Percentiles rank a stretch among this genome's conserved stretches.
These are phyloP conservation scores for Hucho hucho DNA, from an alignment of 2,113 vertebrate genomes.

Conservation along the genomic window DNA sequence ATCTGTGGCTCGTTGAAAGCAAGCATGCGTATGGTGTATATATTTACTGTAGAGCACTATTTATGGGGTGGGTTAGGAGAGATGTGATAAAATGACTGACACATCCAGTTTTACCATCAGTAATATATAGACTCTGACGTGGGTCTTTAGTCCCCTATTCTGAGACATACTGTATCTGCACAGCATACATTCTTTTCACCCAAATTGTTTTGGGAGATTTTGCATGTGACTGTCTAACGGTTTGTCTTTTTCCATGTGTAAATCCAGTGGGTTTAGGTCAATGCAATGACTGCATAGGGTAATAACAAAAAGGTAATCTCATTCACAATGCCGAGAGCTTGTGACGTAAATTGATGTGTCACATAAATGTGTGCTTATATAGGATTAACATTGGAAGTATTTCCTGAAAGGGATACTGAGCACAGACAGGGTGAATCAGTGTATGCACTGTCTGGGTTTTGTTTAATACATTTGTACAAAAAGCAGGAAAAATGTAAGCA, in stretches of 20 bases:
- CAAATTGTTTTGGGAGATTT: too few species aligned
- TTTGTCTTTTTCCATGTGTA: too few species aligned
- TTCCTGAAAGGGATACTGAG: not conserved
- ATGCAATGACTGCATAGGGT: too few species aligned
- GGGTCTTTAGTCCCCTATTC: too few species aligned
- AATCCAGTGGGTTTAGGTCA: too few species aligned
- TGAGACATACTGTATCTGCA: not conserved
- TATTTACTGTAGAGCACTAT: not conserved
- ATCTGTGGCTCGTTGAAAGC: not conserved
- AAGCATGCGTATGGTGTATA: not conserved
- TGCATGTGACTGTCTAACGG: too few species aligned
- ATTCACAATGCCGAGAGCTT: not conserved
- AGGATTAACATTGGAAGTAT: not conserved
- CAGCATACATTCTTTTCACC: not conserved
- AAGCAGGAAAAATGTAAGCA: not conserved
- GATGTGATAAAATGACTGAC: not conserved
- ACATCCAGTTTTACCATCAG: not conserved
- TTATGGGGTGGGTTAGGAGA: not conserved
- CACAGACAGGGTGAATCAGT: not conserved
- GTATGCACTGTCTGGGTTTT: not conserved
- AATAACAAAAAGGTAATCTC: not conserved
- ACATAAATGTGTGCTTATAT: not conserved
- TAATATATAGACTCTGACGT: not conserved
- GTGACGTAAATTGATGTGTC: not conserved
- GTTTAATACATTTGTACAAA: constrained; percentile 11